These are phyloP conservation scores for Liodrosophila aerea DNA, from an alignment of 2,888 invertebrate species.

Conservation along the genomic window DNA sequence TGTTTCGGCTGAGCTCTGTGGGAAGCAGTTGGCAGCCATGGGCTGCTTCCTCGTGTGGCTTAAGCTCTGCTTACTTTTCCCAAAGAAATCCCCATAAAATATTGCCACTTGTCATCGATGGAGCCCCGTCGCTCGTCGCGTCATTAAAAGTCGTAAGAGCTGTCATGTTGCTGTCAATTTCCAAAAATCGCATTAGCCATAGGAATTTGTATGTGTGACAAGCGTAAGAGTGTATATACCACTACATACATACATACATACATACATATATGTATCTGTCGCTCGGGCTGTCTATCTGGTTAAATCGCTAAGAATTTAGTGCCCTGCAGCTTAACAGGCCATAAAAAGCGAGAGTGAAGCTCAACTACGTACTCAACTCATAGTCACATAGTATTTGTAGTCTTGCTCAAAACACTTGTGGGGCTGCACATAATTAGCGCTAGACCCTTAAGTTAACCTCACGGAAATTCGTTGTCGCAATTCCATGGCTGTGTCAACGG, in stretches of 20 bases:
- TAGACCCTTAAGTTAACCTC: slow-evolving; percentile 49
- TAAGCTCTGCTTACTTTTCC: slow-evolving; percentile 36
- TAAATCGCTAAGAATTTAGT: slow-evolving; percentile 49
- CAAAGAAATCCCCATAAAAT: slow-evolving; percentile 47
- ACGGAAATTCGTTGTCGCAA: slow-evolving; percentile 16
- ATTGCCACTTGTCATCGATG: slow-evolving; percentile 63
- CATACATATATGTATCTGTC: background rate
- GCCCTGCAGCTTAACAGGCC: slow-evolving; percentile 57
- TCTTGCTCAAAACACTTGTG: slow-evolving; percentile 42
- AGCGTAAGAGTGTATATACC: slow-evolving; percentile 13
- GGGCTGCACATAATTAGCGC: slow-evolving; percentile 70
- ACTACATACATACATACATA: background rate
- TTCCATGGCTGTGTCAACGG: slow-evolving; percentile 39
- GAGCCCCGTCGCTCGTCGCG: slow-evolving; percentile 13
- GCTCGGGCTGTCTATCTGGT: slow-evolving; percentile 14
- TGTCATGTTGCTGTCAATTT: slow-evolving; percentile 79
- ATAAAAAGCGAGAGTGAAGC: slow-evolving; percentile 46
- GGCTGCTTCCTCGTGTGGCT: slow-evolving; percentile 28
- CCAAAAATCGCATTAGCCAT: slow-evolving; percentile 66
- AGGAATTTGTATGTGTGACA: slow-evolving; percentile 34
- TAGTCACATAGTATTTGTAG: slow-evolving; percentile 4
- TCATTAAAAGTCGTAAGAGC: slow-evolving; percentile 73
- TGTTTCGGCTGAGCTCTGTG: slow-evolving; percentile 51
- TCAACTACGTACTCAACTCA: slow-evolving; percentile 25
- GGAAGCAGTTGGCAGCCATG: slow-evolving; percentile 24